phyloP scores from a whole-genome alignment of 2,113 vertebrate genomes.

The Pterocles burchelli region DNA sequence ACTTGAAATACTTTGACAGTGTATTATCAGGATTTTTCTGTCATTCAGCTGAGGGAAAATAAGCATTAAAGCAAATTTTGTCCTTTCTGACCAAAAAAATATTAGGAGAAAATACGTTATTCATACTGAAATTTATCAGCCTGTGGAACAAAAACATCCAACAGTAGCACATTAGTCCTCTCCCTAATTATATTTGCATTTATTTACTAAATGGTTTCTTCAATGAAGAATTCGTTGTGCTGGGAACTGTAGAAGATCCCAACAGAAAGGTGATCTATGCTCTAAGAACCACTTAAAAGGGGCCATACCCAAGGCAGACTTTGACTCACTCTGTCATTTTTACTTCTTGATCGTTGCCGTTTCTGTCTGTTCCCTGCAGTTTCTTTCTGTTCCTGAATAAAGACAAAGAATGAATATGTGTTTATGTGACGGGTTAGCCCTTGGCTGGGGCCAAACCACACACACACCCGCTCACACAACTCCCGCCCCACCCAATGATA shows the following conservation, averaged over 20 bases:
- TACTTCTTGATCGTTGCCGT: not conserved
- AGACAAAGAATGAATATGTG: not conserved
- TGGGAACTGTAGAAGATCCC: not conserved
- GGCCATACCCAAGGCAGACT: rapidly evolving
- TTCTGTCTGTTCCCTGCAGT: not conserved
- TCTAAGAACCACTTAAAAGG: not conserved
- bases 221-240: not conserved
- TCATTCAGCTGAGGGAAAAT: not conserved
- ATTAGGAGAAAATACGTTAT: not conserved
- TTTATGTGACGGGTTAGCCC: too few species aligned
- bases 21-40: not conserved
- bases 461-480: too few species aligned
- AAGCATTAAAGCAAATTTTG: not conserved
- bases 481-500: too few species aligned
- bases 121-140: not conserved
- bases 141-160: not conserved
- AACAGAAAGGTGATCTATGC: not conserved
- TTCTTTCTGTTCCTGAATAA: not conserved
- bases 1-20: not conserved
- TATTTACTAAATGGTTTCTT: not conserved
- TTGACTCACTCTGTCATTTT: not conserved
- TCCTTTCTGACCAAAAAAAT: not conserved
- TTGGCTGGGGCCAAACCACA: too few species aligned
- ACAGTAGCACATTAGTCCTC: not conserved
- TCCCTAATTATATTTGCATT: not conserved